Evolutionary conservation across 2,797 vertebrate species (phyloP).

Genomic region (Steatocranus sp.): DNA sequence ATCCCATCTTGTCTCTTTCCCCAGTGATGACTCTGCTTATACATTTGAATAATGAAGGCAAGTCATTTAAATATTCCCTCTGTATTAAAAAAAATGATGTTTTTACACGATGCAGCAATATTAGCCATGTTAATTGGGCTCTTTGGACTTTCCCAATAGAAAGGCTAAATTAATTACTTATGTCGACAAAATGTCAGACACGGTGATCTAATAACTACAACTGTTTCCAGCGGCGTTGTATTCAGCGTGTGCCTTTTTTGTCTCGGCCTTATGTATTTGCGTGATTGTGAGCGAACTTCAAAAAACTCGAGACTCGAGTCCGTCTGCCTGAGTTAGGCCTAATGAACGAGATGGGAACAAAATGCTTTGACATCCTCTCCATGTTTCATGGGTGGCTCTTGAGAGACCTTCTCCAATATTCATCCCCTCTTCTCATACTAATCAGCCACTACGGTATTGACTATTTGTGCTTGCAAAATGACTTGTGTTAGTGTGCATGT

Average conservation of each 20-base stretch:
- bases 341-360: slow-evolving; percentile 70
- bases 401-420: slow-evolving; percentile 60
- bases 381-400: slow-evolving; percentile 59
- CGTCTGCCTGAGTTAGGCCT: slow-evolving; percentile 44
- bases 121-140: slow-evolving; percentile 80
- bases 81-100: slow-evolving; percentile 77
- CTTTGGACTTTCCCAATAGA: slow-evolving; percentile 81
- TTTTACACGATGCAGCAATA: slow-evolving; percentile 79
- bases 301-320: not conserved
- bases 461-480: slow-evolving; percentile 54
- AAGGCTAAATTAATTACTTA: slow-evolving; percentile 81
- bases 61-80: slow-evolving; percentile 83
- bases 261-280: not conserved
- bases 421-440: slow-evolving; percentile 58
- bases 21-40: slow-evolving; percentile 77
- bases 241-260: slow-evolving; percentile 8
- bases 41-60: slow-evolving; percentile 80
- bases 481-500: slow-evolving; percentile 19
- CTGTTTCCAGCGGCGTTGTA: slow-evolving; percentile 63
- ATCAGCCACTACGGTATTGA: slow-evolving; percentile 60
- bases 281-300: not conserved
- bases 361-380: slow-evolving; percentile 67
- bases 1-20: slow-evolving; percentile 68
- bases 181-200: slow-evolving; percentile 82
- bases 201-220: slow-evolving; percentile 72